Evolutionary conservation across 2,888 invertebrate genomes (phyloP), one percentile per base, ranked within the genome.

Genomic region (Craniophora ligustri): DNA sequence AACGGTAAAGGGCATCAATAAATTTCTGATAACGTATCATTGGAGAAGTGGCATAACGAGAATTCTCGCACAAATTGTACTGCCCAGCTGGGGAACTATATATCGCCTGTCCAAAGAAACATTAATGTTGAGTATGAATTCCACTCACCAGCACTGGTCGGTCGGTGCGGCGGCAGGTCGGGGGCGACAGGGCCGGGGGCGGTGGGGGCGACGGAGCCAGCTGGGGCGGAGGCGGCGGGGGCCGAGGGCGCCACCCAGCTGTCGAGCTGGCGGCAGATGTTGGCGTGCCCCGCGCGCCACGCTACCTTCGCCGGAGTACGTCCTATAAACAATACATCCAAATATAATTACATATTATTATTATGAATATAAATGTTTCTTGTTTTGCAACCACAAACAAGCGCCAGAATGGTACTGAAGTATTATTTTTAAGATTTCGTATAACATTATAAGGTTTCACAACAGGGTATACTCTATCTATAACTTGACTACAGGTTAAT

Each of bases 281-380:
- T 96, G 55, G 96, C 95, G 88, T 98, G 98, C 0, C 98, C 98
- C 0, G 98, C 98, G 74, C 98, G 97, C 70, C 98, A 96, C 2
- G 98, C 98, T 15, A 99, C 97, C 76, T 98, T 96, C 10, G 97
- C 95, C 0, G 98, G 97, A 32, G 97, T 98, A 14, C 98, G 95
- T 14, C 93, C 93, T 92, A 65, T n/a, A 26, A n/a, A 26, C 26
- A 26, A 3, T 4, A n/a, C n/a, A n/a, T n/a, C n/a, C 26, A n/a
- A 21, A n/a, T 26, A 0, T 0, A n/a, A 26, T 3, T 0, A 0
- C n/a, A 26, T 23, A n/a, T n/a, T n/a, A n/a, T 10, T 3, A 23
- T 3, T 3, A 10, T 10, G 2, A 2, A 26, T n/a, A 5, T 3
- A n/a, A 26, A n/a, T 26, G n/a, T n/a, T n/a, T n/a, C n/a, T n/a